These are phyloP conservation scores for Papilio protenor DNA, from an alignment of 2,888 invertebrate genomes.

Conservation along the genomic window DNA sequence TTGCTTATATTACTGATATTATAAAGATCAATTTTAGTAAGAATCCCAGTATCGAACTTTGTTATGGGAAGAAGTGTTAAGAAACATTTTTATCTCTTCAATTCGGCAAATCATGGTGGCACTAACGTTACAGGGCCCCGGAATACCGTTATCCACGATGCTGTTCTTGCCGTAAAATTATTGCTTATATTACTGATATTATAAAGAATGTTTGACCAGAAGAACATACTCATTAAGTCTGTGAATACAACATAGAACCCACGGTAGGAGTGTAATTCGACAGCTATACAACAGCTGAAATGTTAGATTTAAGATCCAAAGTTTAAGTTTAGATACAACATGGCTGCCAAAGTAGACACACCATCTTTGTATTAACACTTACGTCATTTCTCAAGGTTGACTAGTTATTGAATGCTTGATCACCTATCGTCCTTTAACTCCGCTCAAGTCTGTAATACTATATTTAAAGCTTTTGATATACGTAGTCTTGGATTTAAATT, in stretches of 20 bases:
- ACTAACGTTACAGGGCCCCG: background rate
- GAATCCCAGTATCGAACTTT: background rate
- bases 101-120: background rate
- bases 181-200: background rate
- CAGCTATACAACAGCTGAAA: background rate
- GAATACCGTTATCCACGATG: conserved; percentile 16
- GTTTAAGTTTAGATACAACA: background rate
- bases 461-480: background rate
- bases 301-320: background rate
- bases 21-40: background rate
- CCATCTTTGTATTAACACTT: background rate
- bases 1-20: too few relatives aligned
- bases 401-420: background rate
- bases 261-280: too few relatives aligned
- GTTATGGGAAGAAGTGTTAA: background rate
- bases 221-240: too few relatives aligned
- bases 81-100: background rate
- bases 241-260: too few relatives aligned
- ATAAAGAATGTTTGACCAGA: background rate
- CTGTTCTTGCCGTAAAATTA: conserved; percentile 12
- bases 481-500: background rate
- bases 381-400: background rate
- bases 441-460: background rate
- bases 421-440: background rate
- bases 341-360: background rate